Evolutionary conservation across 2,888 invertebrate genomes (phyloP).

Genomic region (Amblyjoppa proteus): DNA sequence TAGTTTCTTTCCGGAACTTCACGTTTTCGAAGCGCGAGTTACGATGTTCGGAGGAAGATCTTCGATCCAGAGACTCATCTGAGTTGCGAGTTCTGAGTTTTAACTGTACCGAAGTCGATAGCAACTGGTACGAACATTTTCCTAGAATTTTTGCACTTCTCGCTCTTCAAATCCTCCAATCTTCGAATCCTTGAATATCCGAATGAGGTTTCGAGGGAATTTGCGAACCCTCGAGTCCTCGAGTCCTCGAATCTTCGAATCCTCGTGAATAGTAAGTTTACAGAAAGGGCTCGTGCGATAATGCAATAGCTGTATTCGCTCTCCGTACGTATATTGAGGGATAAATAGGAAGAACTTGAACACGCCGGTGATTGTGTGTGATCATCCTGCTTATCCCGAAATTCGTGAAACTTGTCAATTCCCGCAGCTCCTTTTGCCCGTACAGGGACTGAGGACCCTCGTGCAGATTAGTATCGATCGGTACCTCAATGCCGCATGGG

Average conservation of each 20-base stretch:
- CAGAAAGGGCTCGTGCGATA: background rate
- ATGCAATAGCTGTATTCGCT: background rate
- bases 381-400: conserved; percentile 45
- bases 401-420: conserved; percentile 35
- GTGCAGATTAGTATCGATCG: conserved; percentile 63
- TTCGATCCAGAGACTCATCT: background rate
- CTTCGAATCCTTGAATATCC: too few relatives aligned
- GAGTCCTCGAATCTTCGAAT: background rate
- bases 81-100: background rate
- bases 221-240: too few relatives aligned
- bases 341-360: background rate
- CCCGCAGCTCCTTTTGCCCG: conserved; percentile 38
- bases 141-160: background rate
- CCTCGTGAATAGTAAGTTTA: background rate
- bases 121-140: background rate
- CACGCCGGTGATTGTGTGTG: conserved; percentile 10
- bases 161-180: too few relatives aligned
- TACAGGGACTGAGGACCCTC: conserved; percentile 28
- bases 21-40: background rate
- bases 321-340: background rate
- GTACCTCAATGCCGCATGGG: conserved; percentile 68
- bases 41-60: background rate
- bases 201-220: too few relatives aligned
- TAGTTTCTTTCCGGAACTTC: background rate
- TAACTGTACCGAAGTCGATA: background rate